These are phyloP conservation scores for Erebia ligea DNA, from an alignment of 2,888 invertebrate genomes.

Conservation along the genomic window DNA sequence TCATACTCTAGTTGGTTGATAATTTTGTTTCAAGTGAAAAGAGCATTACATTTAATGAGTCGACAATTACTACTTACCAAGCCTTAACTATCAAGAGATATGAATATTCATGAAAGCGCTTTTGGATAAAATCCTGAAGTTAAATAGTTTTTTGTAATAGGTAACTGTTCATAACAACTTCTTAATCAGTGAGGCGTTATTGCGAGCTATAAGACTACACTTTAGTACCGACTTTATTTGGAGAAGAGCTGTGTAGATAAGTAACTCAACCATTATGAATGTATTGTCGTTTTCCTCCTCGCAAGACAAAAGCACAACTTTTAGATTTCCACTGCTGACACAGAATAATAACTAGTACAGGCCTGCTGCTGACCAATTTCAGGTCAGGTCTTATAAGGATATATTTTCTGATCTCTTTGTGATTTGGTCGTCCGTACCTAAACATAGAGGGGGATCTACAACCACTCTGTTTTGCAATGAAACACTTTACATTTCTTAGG, in stretches of 20 bases:
- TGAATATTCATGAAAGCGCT: slow-evolving; percentile 19
- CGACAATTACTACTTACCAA: slow-evolving; percentile 25
- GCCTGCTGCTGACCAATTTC: too few species aligned
- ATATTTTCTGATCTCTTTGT: too few species aligned
- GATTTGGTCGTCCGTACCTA: too few species aligned
- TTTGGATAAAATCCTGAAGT: slow-evolving; percentile 11
- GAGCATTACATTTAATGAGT: slow-evolving; percentile 27
- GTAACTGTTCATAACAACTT: slow-evolving; percentile 11
- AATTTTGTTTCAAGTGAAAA: slow-evolving; percentile 13
- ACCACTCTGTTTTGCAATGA: too few species aligned
- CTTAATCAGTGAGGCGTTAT: slow-evolving; percentile 3
- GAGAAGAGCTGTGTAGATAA: not conserved
- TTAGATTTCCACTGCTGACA: too few species aligned
- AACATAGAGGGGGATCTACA: too few species aligned
- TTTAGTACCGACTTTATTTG: not conserved
- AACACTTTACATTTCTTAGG: too few species aligned
- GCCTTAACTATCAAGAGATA: slow-evolving; percentile 2
- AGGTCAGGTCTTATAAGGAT: too few species aligned
- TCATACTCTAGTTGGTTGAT: not conserved
- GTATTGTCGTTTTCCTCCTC: too few species aligned
- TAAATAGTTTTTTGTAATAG: slow-evolving; percentile 1
- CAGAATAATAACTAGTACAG: too few species aligned
- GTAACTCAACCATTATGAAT: too few species aligned
- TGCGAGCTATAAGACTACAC: not conserved
- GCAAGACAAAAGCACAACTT: too few species aligned